These are phyloP conservation scores for Psophia crepitans DNA, from an alignment of 2,113 vertebrate species.

Conservation along the genomic window DNA sequence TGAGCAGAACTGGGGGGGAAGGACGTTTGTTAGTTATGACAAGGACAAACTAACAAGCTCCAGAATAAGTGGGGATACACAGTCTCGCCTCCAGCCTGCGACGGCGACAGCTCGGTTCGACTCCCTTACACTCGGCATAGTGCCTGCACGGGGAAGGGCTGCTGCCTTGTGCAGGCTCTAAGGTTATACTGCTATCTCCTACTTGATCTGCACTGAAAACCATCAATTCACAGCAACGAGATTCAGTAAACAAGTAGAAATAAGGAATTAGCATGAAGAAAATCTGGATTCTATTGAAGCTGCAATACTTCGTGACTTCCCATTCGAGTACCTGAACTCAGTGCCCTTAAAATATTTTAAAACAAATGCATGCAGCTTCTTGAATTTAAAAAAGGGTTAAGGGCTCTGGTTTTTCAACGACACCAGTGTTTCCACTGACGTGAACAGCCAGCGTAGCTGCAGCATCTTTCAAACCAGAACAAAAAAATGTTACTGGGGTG, in stretches of 20 bases:
- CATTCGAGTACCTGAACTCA: not conserved
- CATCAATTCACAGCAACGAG: not conserved
- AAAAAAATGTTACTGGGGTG: not conserved
- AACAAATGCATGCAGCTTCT: not conserved
- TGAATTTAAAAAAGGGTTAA: not conserved
- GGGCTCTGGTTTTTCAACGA: not conserved
- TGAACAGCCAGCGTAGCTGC: not conserved
- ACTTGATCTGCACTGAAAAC: not conserved
- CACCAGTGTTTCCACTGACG: not conserved
- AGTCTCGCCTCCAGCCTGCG: slow-evolving; percentile 29
- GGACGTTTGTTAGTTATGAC: slow-evolving; percentile 48
- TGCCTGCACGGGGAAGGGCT: not conserved
- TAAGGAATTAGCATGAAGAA: not conserved
- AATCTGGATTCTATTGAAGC: slow-evolving; percentile 6
- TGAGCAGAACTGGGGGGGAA: not conserved
- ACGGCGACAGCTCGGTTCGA: not conserved
- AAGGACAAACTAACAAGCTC: slow-evolving; percentile 45
- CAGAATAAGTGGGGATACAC: not conserved
- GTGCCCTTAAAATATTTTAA: not conserved
- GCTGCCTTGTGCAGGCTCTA: not conserved
- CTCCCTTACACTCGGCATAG: not conserved
- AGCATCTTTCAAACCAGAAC: slow-evolving; percentile 8
- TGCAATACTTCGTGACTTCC: not conserved
- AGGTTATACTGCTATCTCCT: not conserved
- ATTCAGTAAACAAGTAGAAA: not conserved